Evolutionary conservation across 2,888 invertebrate genomes (phyloP), one percentile per base, ranked within the genome.

Genomic region (Drosophila anomalata): DNA sequence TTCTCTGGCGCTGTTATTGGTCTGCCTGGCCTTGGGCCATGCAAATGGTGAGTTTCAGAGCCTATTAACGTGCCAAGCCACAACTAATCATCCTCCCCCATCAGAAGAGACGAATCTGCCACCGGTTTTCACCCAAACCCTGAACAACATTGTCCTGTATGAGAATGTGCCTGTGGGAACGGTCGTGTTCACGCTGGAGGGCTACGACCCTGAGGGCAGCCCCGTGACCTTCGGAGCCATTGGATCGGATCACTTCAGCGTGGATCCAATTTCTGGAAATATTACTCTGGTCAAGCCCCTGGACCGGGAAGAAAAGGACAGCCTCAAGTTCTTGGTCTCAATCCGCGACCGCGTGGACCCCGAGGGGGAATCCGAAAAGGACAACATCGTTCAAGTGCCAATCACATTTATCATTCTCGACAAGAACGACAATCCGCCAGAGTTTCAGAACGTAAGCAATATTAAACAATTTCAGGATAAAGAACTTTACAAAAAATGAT

Each of bases 361-460:
- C 12, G 92, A 92, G 66, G 92, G 92, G 24, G 93, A 93, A 72
- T 94, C 94, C 11, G 94, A 93, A 12, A 94, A 94, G 57, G 93
- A 95, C 78, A 97, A 96, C 91, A 92, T 96, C 68, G 95, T 96
- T 12, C 94, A 94, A 78, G 94, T 95, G 8, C 95, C 96, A 3
- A 95, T 97, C 47, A 95, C 95, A 31, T 95, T 97, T 68, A 97
- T 97, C 69, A 95, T 98, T 14, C 92, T 96, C 9, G 97, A 98
- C 88, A 96, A 96, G 86, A 97, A 98, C 90, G 97, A 98, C 89
- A 97, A 97, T 91, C 94, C 96, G 33, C 97, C 97, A 7, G 93
- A 93, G 62, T 96, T 96, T 92, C 93, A 94, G 91, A 94, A 95
- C 91, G 96, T 96, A 92, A 93, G 93, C 22, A 51, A 1, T 65